Percentiles rank a stretch among this genome's conserved stretches.
Evolutionary conservation across 2,797 vertebrate species (phyloP).

Genomic region (Xyrichtys novacula): DNA sequence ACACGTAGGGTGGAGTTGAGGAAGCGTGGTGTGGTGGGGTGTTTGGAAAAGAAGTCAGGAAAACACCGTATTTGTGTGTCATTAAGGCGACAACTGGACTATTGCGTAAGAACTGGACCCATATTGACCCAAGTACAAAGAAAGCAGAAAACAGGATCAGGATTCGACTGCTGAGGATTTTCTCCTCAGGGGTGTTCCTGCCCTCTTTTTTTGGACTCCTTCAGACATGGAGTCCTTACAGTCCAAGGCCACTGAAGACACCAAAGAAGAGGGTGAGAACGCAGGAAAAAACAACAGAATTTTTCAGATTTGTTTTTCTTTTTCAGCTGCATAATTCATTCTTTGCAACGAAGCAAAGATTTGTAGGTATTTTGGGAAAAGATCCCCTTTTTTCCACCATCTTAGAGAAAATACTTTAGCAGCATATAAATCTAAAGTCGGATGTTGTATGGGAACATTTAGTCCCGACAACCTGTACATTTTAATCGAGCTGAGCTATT

Average conservation of each 20-base stretch:
- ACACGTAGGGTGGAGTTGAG: constrained; percentile 29
- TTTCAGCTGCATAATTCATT: too few species aligned
- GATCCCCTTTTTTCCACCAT: too few species aligned
- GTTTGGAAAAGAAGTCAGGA: constrained; percentile 45
- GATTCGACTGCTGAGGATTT: constrained; percentile 18
- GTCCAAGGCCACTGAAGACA: constrained; percentile 43
- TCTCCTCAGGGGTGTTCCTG: not conserved
- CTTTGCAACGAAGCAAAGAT: too few species aligned
- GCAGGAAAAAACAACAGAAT: not conserved
- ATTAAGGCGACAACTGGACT: constrained; percentile 27
- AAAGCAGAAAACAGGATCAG: constrained; percentile 13
- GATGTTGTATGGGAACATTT: constrained; percentile 14
- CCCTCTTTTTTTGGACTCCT: constrained; percentile 16
- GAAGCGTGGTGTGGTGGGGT: not conserved
- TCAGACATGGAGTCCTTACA: constrained; percentile 55
- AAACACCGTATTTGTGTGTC: constrained; percentile 51
- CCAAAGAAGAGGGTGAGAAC: constrained; percentile 62
- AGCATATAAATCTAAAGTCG: not conserved
- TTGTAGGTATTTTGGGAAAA: too few species aligned
- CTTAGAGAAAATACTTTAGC: too few species aligned
- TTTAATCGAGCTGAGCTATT: not conserved
- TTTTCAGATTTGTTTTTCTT: too few species aligned
- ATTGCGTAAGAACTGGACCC: constrained; percentile 26
- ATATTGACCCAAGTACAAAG: constrained; percentile 38
- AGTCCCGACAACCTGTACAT: not conserved